These are phyloP conservation scores for Drosophila percnosoma DNA, from an alignment of 2,888 invertebrate species.

Conservation along the genomic window DNA sequence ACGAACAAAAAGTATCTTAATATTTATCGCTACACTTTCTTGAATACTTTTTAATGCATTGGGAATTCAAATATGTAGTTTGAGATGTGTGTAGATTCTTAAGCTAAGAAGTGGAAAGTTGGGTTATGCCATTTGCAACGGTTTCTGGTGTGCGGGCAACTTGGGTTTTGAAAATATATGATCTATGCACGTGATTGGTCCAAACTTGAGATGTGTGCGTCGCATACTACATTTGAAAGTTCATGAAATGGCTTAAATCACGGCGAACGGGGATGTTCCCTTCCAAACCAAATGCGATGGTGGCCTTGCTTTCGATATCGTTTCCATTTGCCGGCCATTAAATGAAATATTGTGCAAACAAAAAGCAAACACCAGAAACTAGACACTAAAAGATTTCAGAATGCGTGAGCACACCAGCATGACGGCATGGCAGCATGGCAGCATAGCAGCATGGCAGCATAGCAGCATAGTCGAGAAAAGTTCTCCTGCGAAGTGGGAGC, in stretches of 20 bases:
- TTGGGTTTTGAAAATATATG: constrained; percentile 6
- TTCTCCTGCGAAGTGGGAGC: background rate
- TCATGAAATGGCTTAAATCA: constrained; percentile 56
- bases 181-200: constrained; percentile 47
- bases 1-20: constrained; percentile 4
- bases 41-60: constrained; percentile 32
- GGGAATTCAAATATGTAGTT: background rate
- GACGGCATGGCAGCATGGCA: background rate
- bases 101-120: constrained; percentile 7
- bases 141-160: constrained; percentile 15
- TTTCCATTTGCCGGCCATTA: constrained; percentile 33
- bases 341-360: constrained; percentile 55
- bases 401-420: background rate
- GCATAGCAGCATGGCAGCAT: too few relatives aligned
- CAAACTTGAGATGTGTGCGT: constrained; percentile 28
- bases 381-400: constrained; percentile 46
- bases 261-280: background rate
- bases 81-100: background rate
- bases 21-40: constrained; percentile 18
- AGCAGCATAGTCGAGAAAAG: background rate
- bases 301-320: constrained; percentile 6
- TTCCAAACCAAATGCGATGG: background rate
- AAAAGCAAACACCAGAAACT: constrained; percentile 44
- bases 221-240: constrained; percentile 38
- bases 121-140: constrained; percentile 13